Evolutionary conservation across 37 sponge, comb jelly and placozoan genomes (phyloP).

Genomic region (Haliclona indistincta): DNA sequence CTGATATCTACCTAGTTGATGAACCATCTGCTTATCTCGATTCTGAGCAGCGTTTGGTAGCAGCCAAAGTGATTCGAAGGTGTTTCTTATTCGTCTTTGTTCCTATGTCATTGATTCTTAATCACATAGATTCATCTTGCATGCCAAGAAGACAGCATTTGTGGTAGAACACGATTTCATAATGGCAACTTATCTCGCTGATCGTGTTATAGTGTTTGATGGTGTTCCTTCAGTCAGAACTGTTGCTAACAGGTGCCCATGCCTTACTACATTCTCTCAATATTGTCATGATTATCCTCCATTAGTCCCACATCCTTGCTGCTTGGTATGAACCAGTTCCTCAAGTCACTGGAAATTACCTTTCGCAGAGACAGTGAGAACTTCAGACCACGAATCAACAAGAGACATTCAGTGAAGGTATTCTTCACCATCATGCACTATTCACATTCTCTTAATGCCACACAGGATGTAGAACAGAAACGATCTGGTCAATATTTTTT

Average conservation of each 20-base stretch:
- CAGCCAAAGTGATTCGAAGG: constrained; percentile 98
- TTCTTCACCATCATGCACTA: not conserved
- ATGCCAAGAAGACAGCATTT: constrained; percentile 99
- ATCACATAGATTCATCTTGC: constrained; percentile 85
- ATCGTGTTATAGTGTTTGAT: constrained; percentile 96
- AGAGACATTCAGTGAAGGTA: constrained; percentile 95
- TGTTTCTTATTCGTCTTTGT: constrained; percentile 15
- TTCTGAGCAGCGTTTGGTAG: constrained; percentile 95
- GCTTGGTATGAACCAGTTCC: constrained; percentile 95
- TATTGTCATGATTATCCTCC: not conserved
- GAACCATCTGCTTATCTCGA: constrained; percentile 99
- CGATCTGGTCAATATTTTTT: constrained; percentile 94
- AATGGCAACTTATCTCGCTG: constrained; percentile 99
- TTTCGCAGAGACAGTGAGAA: constrained; percentile 95
- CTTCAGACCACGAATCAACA: constrained; percentile 96
- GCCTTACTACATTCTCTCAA: not conserved
- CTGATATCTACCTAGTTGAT: constrained; percentile 97
- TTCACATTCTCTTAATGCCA: no score
- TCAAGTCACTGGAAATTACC: constrained; percentile 87
- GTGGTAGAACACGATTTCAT: constrained; percentile 99
- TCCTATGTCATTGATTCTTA: not conserved
- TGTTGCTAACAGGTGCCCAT: constrained; percentile 68
- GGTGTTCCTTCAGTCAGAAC: constrained; percentile 90
- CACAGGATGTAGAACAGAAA: constrained; percentile 95
- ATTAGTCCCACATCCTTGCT: constrained; percentile 84